Percentiles rank a stretch among this genome's conserved stretches.
Evolutionary conservation across 2,888 invertebrate species (phyloP).

Genomic region (Meghimatium bilineatum): DNA sequence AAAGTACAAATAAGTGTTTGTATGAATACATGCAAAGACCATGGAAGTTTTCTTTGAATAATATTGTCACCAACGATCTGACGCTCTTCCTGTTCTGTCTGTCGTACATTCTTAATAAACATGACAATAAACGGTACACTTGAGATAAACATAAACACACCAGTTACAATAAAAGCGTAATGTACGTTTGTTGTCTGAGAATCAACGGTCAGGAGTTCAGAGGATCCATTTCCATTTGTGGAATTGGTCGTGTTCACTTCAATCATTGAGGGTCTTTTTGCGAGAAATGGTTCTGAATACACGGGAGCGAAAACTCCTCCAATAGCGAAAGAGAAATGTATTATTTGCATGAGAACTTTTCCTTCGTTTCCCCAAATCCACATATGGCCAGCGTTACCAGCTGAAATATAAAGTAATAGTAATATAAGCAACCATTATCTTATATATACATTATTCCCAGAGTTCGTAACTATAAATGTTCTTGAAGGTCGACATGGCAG

Average conservation of each 20-base stretch:
- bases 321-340: conserved; percentile 78
- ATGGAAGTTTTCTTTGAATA: conserved; percentile 29
- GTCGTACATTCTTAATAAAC: conserved; percentile 43
- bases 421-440: not conserved
- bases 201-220: not conserved
- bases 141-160: conserved; percentile 47
- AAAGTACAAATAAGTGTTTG: conserved; percentile 69
- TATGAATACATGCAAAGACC: conserved; percentile 61
- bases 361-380: conserved; percentile 73
- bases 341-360: conserved; percentile 77
- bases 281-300: conserved; percentile 76
- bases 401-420: conserved; percentile 47
- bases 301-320: conserved; percentile 78
- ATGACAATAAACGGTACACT: conserved; percentile 52
- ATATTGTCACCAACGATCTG: not conserved
- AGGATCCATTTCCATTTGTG: not conserved
- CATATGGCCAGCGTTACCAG: conserved; percentile 75
- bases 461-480: not conserved
- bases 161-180: conserved; percentile 56
- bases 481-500: too few species aligned
- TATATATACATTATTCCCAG: not conserved
- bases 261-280: conserved; percentile 30
- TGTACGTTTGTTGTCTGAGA: conserved; percentile 38
- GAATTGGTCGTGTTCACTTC: not conserved
- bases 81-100: conserved; percentile 15